These are phyloP conservation scores for Capitulum mitella DNA, from an alignment of 2,888 invertebrate genomes.

Conservation along the genomic window DNA sequence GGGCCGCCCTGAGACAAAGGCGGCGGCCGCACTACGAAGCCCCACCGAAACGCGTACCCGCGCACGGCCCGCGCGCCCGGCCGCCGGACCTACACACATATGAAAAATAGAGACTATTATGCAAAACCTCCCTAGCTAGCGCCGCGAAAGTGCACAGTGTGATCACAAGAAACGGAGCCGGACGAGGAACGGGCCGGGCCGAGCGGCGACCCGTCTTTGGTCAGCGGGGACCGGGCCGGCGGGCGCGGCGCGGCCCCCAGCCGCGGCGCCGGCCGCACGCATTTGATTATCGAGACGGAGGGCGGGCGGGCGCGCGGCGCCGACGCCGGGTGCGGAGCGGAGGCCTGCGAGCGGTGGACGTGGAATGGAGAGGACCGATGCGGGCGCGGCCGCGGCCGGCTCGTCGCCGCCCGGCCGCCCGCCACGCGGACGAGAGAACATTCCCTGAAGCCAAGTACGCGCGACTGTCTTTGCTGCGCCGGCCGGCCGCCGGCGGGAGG, in stretches of 20 bases:
- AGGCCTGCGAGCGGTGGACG: neutral
- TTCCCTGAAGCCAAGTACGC: conserved; percentile 1
- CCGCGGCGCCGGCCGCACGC: neutral
- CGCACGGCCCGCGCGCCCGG: neutral
- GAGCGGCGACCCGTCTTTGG: neutral
- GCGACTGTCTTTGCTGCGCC: neutral
- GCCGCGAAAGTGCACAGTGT: conserved; percentile 9
- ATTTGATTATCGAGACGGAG: conserved; percentile 10
- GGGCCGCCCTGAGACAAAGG: too few relatives aligned
- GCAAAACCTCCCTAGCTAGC: conserved; percentile 18
- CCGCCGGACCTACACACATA: neutral
- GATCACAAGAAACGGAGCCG: neutral
- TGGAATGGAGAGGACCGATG: neutral
- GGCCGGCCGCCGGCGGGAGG: neutral
- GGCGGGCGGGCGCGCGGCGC: neutral
- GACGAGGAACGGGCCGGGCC: neutral
- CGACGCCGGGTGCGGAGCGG: neutral
- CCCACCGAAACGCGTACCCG: neutral
- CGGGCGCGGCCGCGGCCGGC: neutral
- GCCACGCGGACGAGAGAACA: neutral
- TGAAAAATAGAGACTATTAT: conserved; percentile 22
- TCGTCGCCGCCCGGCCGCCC: neutral
- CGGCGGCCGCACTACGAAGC: neutral
- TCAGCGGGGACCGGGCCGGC: neutral
- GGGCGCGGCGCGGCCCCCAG: neutral